Evolutionary conservation across 2,113 vertebrate species (phyloP).

Genomic region (Peromyscus leucopus): DNA sequence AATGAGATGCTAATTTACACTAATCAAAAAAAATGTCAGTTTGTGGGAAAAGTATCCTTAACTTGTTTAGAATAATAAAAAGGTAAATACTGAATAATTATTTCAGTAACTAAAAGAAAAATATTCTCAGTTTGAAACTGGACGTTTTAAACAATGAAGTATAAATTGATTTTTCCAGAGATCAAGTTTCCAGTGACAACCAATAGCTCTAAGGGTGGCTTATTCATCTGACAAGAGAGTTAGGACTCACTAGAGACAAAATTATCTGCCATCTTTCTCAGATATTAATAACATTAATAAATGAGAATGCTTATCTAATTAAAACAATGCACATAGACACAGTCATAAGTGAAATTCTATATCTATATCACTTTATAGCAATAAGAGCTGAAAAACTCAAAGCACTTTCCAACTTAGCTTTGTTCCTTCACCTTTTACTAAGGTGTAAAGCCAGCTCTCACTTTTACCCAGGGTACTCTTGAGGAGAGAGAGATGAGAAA

Average conservation of each 20-base stretch:
- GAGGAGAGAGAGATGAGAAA: too few species aligned
- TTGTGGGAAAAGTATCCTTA: not conserved
- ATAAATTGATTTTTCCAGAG: not conserved
- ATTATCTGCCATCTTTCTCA: not conserved
- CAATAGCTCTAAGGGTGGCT: not conserved
- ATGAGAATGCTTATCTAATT: not conserved
- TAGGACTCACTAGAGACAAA: not conserved
- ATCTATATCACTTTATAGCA: not conserved
- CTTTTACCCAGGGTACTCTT: too few species aligned
- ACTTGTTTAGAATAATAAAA: conserved; percentile 1
- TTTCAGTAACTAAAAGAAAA: conserved; percentile 1
- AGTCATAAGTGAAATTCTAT: not conserved
- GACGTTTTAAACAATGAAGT: not conserved
- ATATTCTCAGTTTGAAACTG: not conserved
- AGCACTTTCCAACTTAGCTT: not conserved
- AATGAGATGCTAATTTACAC: not conserved
- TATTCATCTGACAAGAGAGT: not conserved
- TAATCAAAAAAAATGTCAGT: not conserved
- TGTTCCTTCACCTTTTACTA: not conserved
- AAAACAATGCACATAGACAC: not conserved
- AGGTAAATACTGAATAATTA: conserved; percentile 22
- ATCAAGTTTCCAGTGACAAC: not conserved
- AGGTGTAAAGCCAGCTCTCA: too few species aligned
- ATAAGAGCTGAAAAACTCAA: not conserved
- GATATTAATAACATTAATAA: not conserved